Conservation (phyloP, 2,113 vertebrate genomes). For the Paracanthobrama guichenoti region DNA sequence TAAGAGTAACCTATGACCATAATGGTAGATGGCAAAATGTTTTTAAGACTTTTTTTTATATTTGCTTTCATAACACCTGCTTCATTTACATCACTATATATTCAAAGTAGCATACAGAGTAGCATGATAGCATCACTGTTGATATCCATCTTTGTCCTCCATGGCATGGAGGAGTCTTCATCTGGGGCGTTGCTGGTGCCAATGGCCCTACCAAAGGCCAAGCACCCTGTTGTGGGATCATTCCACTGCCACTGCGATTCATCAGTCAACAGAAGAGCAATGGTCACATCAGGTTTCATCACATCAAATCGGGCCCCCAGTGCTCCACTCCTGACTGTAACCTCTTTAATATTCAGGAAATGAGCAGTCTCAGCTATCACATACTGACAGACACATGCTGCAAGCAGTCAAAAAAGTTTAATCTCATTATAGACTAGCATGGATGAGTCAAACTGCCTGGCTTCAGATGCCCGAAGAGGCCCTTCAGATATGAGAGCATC, state of each 20-base stretch:
- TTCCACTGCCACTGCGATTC: constrained; percentile 17
- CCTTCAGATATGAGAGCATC: constrained; percentile 34
- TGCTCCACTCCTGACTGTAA: constrained; percentile 26
- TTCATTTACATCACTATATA: background rate
- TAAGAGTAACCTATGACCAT: background rate
- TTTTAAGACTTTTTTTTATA: background rate
- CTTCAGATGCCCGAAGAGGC: constrained; percentile 33
- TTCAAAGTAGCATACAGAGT: background rate
- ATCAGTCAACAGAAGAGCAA: constrained; percentile 35
- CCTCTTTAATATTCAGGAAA: constrained; percentile 51
- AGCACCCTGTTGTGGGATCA: background rate
- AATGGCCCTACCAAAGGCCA: background rate
- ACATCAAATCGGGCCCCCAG: constrained; percentile 31
- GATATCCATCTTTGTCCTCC: background rate
- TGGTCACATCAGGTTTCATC: constrained; percentile 41
- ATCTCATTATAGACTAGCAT: constrained; percentile 46
- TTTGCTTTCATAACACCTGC: background rate
- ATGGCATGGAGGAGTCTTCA: background rate
- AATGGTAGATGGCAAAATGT: background rate
- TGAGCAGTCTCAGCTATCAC: constrained; percentile 46
- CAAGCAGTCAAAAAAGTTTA: constrained; percentile 50
- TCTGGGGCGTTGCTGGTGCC: background rate
- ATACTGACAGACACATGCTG: constrained; percentile 46
- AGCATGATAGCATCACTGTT: background rate
- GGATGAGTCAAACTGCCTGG: constrained; percentile 30